These are phyloP conservation scores for Nyctalus aviator DNA, from an alignment of 2,797 vertebrate species.

Conservation along the genomic window DNA sequence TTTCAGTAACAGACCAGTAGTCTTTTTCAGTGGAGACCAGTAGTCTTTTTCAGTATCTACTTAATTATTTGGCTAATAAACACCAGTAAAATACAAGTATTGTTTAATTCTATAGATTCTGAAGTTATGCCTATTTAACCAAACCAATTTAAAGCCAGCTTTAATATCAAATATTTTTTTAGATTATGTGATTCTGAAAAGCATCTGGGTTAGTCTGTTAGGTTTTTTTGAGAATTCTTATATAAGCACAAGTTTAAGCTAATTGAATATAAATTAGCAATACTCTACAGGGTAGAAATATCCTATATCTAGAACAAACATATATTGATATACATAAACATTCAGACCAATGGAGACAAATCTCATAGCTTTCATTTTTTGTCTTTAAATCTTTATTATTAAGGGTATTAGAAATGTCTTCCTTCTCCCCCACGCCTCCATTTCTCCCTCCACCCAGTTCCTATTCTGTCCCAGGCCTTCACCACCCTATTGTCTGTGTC, in stretches of 20 bases:
- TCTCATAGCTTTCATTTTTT: background rate
- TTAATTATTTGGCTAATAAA: background rate
- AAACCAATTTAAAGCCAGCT: background rate
- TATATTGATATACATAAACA: background rate
- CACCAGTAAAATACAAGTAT: background rate
- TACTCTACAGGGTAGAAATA: background rate
- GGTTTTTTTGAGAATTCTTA: background rate
- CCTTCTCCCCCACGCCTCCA: fast-evolving
- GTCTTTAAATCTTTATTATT: too few relatives aligned
- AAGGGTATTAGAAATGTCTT: too few relatives aligned
- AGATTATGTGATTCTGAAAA: background rate
- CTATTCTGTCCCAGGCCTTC: too few relatives aligned
- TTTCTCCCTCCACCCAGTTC: too few relatives aligned
- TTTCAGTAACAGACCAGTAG: background rate
- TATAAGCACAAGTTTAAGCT: background rate
- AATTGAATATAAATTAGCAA: background rate
- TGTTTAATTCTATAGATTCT: background rate
- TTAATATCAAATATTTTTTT: background rate
- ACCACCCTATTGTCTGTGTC: too few relatives aligned
- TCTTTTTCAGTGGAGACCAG: background rate
- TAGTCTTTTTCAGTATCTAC: background rate
- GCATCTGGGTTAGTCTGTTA: background rate
- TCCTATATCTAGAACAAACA: background rate
- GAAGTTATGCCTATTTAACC: background rate
- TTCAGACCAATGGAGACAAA: background rate